Base-by-base conservation (phyloP, 92 coral and sea anemone species). In the Phymanthus crucifer region DNA sequence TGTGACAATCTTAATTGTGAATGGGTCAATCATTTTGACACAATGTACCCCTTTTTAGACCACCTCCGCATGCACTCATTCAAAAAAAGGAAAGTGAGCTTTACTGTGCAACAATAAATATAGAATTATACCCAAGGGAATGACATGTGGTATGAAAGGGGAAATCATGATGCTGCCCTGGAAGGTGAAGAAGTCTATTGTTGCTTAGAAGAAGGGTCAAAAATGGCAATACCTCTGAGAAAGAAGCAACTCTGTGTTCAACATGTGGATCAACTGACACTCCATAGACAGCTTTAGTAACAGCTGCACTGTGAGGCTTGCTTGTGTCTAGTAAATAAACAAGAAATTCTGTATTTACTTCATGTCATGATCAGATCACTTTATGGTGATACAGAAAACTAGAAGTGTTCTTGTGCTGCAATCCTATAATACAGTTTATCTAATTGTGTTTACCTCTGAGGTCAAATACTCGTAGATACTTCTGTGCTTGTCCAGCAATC, bases 141-240 rank as follows among this genome's bases (percentile, higher is more conserved):
- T 54, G 64, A 54, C 64, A 54, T 0, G 29, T 21, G 64, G 64
- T 21, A 2, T 54, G 27, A 3, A 54, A 54, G 19, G 64, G 64
- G 64, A 54, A 19, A 54, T 19, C 64, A 54, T 11, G 0, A 18
- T 2, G 3, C 10, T 3, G 16, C 3, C 64, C 64, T n/a, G n/a
- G n/a, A 19, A 54, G 23, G 6, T 19, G n/a, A 54, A 19, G 4
- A 21, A 23, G 64, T 54, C 64, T 54, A 54, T 54, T 54, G 48
- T 38, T 38, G 45, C 5, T 38, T 38, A 38, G 3, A 3, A 38
- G 3, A 38, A 38, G 0, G 1, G 45, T 57, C 66, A 21, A 10
- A n/a, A n/a, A n/a, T n/a, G n/a, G n/a, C n/a, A n/a, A n/a, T 81
- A 95, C 99, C 91, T 91, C 98, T 75, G 91, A 83, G 86, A 93